Conservation (phyloP, 92 coral and sea anemone species). For the Diadumene lineata region DNA sequence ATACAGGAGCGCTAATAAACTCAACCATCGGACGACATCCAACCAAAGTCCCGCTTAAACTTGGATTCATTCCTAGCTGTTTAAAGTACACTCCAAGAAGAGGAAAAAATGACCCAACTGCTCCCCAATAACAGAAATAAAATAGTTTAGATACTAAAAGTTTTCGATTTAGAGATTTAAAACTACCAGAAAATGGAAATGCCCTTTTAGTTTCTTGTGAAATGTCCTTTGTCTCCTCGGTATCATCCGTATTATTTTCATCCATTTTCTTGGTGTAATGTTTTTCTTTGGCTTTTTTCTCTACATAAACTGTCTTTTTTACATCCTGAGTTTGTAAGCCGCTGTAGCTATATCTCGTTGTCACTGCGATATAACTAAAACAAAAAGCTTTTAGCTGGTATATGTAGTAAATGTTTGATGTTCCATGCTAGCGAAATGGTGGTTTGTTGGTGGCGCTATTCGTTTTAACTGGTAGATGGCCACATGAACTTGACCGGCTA, state of each 20-base stretch:
- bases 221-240: background rate
- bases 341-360: background rate
- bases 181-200: conserved; percentile 10
- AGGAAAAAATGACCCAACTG: conserved; percentile 98
- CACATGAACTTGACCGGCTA: background rate
- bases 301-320: background rate
- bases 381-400: background rate
- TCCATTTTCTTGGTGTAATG: background rate
- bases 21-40: conserved; percentile 99
- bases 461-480: conserved; percentile 3
- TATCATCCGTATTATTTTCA: background rate
- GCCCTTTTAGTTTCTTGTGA: background rate
- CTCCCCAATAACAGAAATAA: conserved; percentile 99
- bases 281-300: background rate
- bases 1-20: conserved; percentile 90
- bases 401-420: background rate
- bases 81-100: conserved; percentile 97
- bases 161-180: conserved; percentile 62
- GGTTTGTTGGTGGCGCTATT: background rate
- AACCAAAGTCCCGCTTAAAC: conserved; percentile 90
- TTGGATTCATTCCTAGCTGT: conserved; percentile 98
- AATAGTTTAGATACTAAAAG: conserved; percentile 90
- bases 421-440: background rate
- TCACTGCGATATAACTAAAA: background rate
- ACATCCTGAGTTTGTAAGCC: background rate